A percentile compares a stretch with the other conserved stretches of the same genome.
phyloP scores from a whole-genome alignment of 2,797 vertebrate species.

The Emys orbicularis region DNA sequence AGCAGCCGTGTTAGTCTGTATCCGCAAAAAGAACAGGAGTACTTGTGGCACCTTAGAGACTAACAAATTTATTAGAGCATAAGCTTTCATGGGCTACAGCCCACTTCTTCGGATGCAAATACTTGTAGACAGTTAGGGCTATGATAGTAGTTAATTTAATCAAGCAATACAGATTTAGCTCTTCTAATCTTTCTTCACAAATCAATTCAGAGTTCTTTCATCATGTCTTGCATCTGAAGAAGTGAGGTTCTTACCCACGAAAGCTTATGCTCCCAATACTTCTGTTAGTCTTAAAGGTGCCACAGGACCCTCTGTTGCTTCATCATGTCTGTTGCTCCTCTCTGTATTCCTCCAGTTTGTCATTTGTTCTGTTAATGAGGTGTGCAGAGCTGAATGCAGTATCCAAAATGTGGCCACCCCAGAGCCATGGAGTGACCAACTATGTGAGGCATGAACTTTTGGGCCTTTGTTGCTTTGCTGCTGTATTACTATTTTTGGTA shows the following conservation, averaged over 20 bases:
- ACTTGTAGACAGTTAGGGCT: not conserved
- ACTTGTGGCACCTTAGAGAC: no score
- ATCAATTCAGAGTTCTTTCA: accelerated
- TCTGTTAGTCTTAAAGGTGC: no score
- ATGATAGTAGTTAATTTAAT: not conserved
- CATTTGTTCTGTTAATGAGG: accelerated
- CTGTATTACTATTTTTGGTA: accelerated
- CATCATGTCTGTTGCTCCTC: accelerated
- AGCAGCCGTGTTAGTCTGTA: no score
- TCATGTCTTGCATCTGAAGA: no score
- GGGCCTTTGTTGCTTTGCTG: not conserved
- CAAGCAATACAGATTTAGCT: not conserved
- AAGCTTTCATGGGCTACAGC: no score
- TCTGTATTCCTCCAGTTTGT: not conserved
- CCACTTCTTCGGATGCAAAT: not conserved
- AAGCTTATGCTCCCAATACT: no score
- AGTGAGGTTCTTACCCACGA: no score
- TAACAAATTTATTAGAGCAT: no score
- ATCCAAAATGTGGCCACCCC: not conserved
- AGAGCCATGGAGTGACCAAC: not conserved
- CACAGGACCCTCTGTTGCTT: no score
- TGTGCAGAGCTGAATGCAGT: not conserved
- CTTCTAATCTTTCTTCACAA: accelerated
- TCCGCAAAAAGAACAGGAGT: no score
- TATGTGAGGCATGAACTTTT: accelerated